phyloP scores from a whole-genome alignment of 2,888 invertebrate genomes.

The Hyposoter dolosus region DNA sequence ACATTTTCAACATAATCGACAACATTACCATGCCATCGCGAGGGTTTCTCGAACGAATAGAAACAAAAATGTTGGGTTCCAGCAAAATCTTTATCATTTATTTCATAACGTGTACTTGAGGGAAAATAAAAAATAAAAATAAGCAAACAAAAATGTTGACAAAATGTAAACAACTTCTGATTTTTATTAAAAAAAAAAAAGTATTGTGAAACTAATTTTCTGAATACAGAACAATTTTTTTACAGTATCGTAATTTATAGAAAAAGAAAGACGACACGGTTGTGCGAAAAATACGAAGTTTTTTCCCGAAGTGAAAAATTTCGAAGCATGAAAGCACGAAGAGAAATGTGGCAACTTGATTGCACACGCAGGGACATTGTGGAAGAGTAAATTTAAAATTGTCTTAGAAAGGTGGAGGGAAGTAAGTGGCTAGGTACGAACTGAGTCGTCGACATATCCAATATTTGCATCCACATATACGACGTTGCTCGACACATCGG shows the following conservation, averaged over 20 bases:
- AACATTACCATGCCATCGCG: background rate
- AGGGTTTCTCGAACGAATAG: background rate
- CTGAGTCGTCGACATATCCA: slow-evolving; percentile 66
- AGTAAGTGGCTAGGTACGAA: slow-evolving; percentile 66
- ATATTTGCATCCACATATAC: slow-evolving; percentile 68
- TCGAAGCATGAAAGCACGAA: slow-evolving; percentile 45
- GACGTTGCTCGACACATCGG: slow-evolving; percentile 40
- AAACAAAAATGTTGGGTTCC: background rate
- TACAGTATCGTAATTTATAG: background rate
- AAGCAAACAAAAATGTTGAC: background rate
- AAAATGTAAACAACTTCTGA: background rate
- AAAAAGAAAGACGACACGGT: background rate
- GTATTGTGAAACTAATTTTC: too few relatives aligned
- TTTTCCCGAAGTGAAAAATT: slow-evolving; percentile 49
- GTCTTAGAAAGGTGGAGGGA: slow-evolving; percentile 56
- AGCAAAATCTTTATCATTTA: background rate
- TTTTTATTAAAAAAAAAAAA: too few relatives aligned
- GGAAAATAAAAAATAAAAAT: too few relatives aligned
- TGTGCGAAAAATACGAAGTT: background rate
- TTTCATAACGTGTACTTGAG: background rate
- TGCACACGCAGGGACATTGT: slow-evolving; percentile 34
- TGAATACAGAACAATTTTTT: background rate
- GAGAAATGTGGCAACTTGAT: background rate
- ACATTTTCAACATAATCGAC: slow-evolving; percentile 25
- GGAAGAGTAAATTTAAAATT: slow-evolving; percentile 67